Conservation (phyloP, 2,888 invertebrate genomes). For the Lysandra bellargus region DNA sequence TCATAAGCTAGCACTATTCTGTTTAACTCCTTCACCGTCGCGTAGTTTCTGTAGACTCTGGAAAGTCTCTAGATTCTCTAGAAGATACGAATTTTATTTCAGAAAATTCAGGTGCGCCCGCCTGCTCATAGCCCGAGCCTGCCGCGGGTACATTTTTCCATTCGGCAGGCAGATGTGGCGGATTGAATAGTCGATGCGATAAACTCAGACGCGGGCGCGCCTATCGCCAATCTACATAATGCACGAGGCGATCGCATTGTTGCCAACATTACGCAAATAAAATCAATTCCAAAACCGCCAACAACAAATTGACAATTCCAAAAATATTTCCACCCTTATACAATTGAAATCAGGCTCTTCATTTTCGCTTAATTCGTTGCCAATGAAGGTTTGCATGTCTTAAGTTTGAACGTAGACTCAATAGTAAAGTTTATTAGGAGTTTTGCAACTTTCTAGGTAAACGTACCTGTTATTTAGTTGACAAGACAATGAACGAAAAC, state of each 20-base stretch:
- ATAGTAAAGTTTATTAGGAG: too few relatives aligned
- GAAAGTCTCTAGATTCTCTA: background rate
- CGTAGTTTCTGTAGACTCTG: background rate
- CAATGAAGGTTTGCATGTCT: too few relatives aligned
- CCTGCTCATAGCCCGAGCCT: conserved; percentile 32
- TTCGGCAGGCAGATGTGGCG: conserved; percentile 68
- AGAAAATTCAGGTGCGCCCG: conserved; percentile 46
- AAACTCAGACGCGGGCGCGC: conserved; percentile 65
- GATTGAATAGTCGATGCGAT: conserved; percentile 77
- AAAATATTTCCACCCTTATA: background rate
- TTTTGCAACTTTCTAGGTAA: too few relatives aligned
- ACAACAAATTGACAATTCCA: conserved; percentile 8
- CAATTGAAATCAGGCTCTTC: background rate
- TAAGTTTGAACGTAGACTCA: too few relatives aligned
- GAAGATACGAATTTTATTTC: conserved; percentile 12
- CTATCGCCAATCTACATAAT: conserved; percentile 69
- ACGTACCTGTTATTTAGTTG: background rate
- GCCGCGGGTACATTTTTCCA: conserved; percentile 53
- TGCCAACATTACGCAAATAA: conserved; percentile 38
- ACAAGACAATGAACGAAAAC: too few relatives aligned
- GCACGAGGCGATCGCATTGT: conserved; percentile 52
- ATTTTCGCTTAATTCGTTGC: background rate
- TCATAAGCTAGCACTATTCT: background rate
- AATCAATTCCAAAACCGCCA: conserved; percentile 9
- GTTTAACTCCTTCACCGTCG: background rate